These are phyloP conservation scores for Archips xylosteana DNA, from an alignment of 2,888 invertebrate species.

Conservation along the genomic window DNA sequence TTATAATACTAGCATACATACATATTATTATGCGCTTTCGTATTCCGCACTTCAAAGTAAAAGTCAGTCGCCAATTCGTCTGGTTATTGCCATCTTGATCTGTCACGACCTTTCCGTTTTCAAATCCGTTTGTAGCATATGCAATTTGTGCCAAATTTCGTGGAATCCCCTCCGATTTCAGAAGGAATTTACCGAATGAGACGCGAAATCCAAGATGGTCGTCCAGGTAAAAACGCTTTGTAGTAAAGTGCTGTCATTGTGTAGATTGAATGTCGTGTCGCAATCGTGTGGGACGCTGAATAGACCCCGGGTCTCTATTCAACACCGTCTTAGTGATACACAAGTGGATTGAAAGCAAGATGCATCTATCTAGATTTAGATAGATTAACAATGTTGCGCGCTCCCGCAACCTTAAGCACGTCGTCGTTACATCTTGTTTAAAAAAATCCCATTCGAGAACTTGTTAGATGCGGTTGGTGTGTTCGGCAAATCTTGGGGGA, in stretches of 20 bases:
- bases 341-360: not conserved
- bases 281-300: conserved; percentile 28
- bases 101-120: conserved; percentile 12
- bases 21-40: not conserved
- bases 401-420: too few relatives aligned
- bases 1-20: too few relatives aligned
- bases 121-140: conserved; percentile 47
- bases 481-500: too few relatives aligned
- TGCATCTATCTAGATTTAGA: not conserved
- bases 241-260: conserved; percentile 21
- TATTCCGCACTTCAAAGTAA: not conserved
- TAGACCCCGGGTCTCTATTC: conserved; percentile 16
- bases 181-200: conserved; percentile 69
- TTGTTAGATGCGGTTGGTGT: too few relatives aligned
- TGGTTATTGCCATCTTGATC: not conserved
- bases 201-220: conserved; percentile 57
- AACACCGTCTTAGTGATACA: not conserved
- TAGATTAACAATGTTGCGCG: not conserved
- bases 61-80: not conserved
- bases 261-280: conserved; percentile 26
- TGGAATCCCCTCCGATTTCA: conserved; percentile 53
- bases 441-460: too few relatives aligned
- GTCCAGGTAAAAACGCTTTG: conserved; percentile 55
- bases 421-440: too few relatives aligned
- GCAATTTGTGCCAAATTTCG: conserved; percentile 63